Evolutionary conservation across 2,113 vertebrate species (phyloP).

Genomic region (Synchiropus splendidus): DNA sequence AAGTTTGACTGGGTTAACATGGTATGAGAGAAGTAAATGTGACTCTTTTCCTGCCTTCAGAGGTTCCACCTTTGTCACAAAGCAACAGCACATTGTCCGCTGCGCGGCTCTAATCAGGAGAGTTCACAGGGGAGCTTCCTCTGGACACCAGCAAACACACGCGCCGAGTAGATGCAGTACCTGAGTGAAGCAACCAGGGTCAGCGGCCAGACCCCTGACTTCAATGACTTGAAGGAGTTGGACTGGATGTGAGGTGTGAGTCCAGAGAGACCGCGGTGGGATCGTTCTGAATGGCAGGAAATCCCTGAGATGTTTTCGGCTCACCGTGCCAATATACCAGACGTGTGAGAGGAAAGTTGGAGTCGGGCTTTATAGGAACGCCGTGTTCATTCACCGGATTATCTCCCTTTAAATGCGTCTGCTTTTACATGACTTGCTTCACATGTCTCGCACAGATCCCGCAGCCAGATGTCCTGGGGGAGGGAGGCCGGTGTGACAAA

Average conservation of each 20-base stretch:
- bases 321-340: constrained; percentile 36
- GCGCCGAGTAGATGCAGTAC: too few species aligned
- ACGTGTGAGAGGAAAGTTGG: constrained; percentile 36
- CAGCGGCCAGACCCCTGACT: constrained; percentile 30
- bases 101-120: constrained; percentile 33
- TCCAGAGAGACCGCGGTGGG: constrained; percentile 31
- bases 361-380: neutral
- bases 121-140: constrained; percentile 44
- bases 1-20: too few species aligned
- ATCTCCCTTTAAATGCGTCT: too few species aligned
- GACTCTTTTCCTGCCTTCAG: neutral
- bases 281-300: constrained; percentile 65
- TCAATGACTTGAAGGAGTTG: constrained; percentile 41
- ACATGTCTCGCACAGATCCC: constrained; percentile 39
- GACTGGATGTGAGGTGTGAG: constrained; percentile 28
- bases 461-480: constrained; percentile 57
- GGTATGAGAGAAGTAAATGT: too few species aligned
- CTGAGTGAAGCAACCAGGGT: too few species aligned
- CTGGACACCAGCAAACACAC: constrained; percentile 14
- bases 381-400: neutral
- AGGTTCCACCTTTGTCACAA: constrained; percentile 14
- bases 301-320: constrained; percentile 68
- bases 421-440: too few species aligned
- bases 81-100: constrained; percentile 26
- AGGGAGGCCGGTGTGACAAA: constrained; percentile 46